Base-by-base conservation (phyloP, 1,140 invertebrate genomes). In the Phthorimaea operculella region DNA sequence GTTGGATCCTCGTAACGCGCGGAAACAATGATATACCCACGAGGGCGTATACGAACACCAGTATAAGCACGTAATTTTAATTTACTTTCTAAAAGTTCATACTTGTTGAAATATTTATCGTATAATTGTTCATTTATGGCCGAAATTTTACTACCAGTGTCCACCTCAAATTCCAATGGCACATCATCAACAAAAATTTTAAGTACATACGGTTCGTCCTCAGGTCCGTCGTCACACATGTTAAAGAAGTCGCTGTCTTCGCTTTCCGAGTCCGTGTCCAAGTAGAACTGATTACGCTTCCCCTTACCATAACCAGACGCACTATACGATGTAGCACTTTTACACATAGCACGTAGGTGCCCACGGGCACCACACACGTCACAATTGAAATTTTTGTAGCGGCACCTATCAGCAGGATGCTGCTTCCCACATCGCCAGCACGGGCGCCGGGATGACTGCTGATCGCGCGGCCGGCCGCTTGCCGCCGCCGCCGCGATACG, bases 371-470 rank as follows among this genome's bases (percentile, higher is more conserved):
- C 42, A 15, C 45, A 48, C 33, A 14, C 36, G 11, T 55, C 54
- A 49, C 54, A 55, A 21, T 15, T 55, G 21, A 11, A 55, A 4
- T n/a, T 5, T 16, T 49, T 47, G 33, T 33, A 55, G 9, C 45
- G 10, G 21, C 54, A 55, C 54, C 21, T 48, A 11, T 28, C 54
- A 6, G 54, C 17, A 9, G 54, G 16, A 28, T 55, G 54, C 8
- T 16, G 54, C 45, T 36, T 47, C 17, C 54, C 54, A 18, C 54
- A 55, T 8, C 54, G 39, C 33, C 18, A 28, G 54, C 54, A 55
- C 5, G 47, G 5, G 10, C 10, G 54, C 21, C 44, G 10, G 5
- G 9, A 7, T 11, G 51, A 21, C 28, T 11, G 28, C 28, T 17
- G 28, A 11, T 16, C 50, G 15, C 15, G 11, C 50, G 17, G 15